A percentile compares a stretch with the other conserved stretches of the same genome.
phyloP scores from a whole-genome alignment of 2,797 vertebrate genomes.

The Scarus forsteni region DNA sequence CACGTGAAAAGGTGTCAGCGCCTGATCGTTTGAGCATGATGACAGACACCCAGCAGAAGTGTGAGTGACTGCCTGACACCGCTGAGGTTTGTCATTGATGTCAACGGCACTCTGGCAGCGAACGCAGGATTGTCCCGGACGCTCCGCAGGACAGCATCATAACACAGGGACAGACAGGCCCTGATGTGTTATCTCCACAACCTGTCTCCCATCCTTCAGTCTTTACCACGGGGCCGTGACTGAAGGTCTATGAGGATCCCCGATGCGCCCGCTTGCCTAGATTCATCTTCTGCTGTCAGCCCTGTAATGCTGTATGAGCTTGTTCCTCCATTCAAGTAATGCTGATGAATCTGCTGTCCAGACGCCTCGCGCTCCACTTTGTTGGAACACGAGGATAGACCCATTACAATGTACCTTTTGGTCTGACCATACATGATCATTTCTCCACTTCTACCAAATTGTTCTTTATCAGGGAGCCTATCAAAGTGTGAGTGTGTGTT shows the following conservation, averaged over 20 bases:
- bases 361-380: slow-evolving; percentile 74
- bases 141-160: slow-evolving; percentile 64
- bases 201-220: slow-evolving; percentile 77
- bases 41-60: slow-evolving; percentile 86
- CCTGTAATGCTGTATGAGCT: slow-evolving; percentile 75
- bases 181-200: slow-evolving; percentile 79
- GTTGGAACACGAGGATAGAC: slow-evolving; percentile 71
- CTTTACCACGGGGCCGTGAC: slow-evolving; percentile 69
- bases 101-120: slow-evolving; percentile 81
- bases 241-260: slow-evolving; percentile 76
- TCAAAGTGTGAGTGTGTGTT: slow-evolving; percentile 27
- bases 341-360: slow-evolving; percentile 79
- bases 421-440: slow-evolving; percentile 69
- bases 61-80: slow-evolving; percentile 83
- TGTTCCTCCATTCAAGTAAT: slow-evolving; percentile 79
- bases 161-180: slow-evolving; percentile 62
- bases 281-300: slow-evolving; percentile 81
- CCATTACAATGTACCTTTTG: slow-evolving; percentile 76
- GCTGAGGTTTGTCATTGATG: slow-evolving; percentile 75
- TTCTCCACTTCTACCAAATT: slow-evolving; percentile 66
- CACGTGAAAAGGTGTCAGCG: slow-evolving; percentile 88
- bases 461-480: slow-evolving; percentile 67
- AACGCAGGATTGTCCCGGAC: slow-evolving; percentile 74
- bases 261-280: slow-evolving; percentile 67
- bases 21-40: slow-evolving; percentile 82